Percentiles rank a stretch among this genome's conserved stretches.
phyloP scores from a whole-genome alignment of 37 sponge, comb jelly and placozoan genomes.

The Oscarella lobularis region DNA sequence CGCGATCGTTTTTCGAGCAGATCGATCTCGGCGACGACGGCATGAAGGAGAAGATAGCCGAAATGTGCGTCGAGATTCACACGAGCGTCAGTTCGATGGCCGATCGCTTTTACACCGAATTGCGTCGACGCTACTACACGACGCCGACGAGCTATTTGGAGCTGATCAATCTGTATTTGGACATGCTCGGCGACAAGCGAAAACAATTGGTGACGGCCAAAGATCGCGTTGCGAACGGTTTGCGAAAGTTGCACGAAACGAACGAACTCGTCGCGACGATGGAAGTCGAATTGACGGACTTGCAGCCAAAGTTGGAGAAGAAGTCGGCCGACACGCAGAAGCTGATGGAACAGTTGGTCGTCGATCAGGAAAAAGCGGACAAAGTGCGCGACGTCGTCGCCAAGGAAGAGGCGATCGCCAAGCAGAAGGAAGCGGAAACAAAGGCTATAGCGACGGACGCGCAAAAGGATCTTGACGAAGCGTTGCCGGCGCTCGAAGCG shows the following conservation, averaged over 20 bases:
- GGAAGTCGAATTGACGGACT: conserved; percentile 87
- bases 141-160: conserved; percentile 98
- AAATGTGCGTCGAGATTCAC: conserved; percentile 95
- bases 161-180: conserved; percentile 86
- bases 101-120: conserved; percentile 84
- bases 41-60: conserved; percentile 58
- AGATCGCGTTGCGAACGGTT: conserved; percentile 85
- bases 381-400: conserved; percentile 77
- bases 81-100: conserved; percentile 81
- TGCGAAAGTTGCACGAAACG: conserved; percentile 91
- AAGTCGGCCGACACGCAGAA: conserved; percentile 74
- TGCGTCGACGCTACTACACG: conserved; percentile 89
- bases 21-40: conserved; percentile 79
- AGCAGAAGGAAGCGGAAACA: conserved; percentile 88
- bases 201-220: conserved; percentile 66
- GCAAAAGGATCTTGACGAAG: conserved; percentile 92
- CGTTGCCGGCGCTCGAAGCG: conserved; percentile 84
- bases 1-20: conserved; percentile 82
- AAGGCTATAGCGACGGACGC: conserved; percentile 92
- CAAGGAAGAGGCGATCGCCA: conserved; percentile 87
- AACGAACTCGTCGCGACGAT: conserved; percentile 89
- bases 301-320: conserved; percentile 79
- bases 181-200: conserved; percentile 89
- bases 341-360: conserved; percentile 76
- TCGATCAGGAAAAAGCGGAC: conserved; percentile 84